Evolutionary conservation across 2,113 vertebrate genomes (phyloP).

Genomic region (Clinocottus analis): DNA sequence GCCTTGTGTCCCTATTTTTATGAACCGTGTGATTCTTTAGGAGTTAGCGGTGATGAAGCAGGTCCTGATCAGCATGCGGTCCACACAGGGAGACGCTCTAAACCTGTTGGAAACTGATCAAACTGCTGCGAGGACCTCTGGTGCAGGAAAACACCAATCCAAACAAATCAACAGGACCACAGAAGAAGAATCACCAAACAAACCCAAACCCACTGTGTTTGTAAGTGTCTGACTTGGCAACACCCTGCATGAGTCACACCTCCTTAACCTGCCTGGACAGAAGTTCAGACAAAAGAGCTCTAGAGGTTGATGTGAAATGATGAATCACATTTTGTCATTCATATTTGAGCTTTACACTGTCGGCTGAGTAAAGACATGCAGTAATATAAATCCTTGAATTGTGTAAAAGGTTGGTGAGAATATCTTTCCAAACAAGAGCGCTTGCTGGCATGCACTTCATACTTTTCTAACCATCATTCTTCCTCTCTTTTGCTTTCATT

Average conservation of each 20-base stretch:
- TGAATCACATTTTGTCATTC: slow-evolving; percentile 15
- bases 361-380: background rate
- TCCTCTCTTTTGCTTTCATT: slow-evolving; percentile 49
- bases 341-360: slow-evolving; percentile 11
- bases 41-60: slow-evolving; percentile 96
- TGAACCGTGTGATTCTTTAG: slow-evolving; percentile 77
- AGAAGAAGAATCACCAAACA: slow-evolving; percentile 82
- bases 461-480: slow-evolving; percentile 21
- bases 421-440: background rate
- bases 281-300: slow-evolving; percentile 47
- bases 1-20: slow-evolving; percentile 13
- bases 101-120: slow-evolving; percentile 59
- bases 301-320: slow-evolving; percentile 15
- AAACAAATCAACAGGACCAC: slow-evolving; percentile 57
- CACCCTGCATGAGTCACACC: slow-evolving; percentile 66
- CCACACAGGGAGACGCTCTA: slow-evolving; percentile 66
- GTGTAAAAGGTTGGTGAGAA: slow-evolving; percentile 1
- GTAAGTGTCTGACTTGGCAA: slow-evolving; percentile 85
- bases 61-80: slow-evolving; percentile 87
- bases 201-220: slow-evolving; percentile 92
- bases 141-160: slow-evolving; percentile 28
- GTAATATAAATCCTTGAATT: background rate
- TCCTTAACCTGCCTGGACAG: slow-evolving; percentile 46
- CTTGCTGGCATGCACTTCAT: background rate
- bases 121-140: slow-evolving; percentile 6